Percentiles rank a stretch among this genome's conserved stretches.
Evolutionary conservation across 2,797 vertebrate genomes (phyloP).

Genomic region (Lithobates pipiens): DNA sequence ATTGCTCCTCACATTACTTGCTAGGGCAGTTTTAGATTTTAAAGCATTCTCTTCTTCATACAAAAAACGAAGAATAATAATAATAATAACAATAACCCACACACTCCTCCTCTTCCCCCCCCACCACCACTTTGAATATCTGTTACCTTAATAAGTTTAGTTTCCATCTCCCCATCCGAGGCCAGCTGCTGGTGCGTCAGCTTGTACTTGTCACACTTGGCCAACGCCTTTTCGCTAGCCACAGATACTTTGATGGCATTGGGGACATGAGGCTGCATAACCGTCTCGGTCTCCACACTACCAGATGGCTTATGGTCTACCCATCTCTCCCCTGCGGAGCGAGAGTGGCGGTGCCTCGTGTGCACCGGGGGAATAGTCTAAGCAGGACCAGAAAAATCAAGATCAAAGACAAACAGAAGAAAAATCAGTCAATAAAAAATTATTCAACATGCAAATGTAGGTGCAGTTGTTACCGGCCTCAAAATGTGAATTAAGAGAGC

Average conservation of each 20-base stretch:
- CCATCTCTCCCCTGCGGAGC: slow-evolving; percentile 93
- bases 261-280: slow-evolving; percentile 90
- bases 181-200: slow-evolving; percentile 96
- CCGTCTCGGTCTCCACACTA: slow-evolving; percentile 87
- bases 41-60: neutral
- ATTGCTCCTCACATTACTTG: neutral
- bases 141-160: slow-evolving; percentile 93
- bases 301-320: slow-evolving; percentile 91
- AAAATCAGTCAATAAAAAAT: slow-evolving; percentile 65
- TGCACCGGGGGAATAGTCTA: slow-evolving; percentile 82
- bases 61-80: too few relatives aligned
- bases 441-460: slow-evolving; percentile 36
- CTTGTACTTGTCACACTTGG: slow-evolving; percentile 94
- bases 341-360: slow-evolving; percentile 83
- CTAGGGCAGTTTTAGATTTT: neutral
- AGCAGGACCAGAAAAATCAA: slow-evolving; percentile 71
- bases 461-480: too few relatives aligned
- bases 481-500: too few relatives aligned
- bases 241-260: slow-evolving; percentile 88
- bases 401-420: slow-evolving; percentile 66
- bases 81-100: too few relatives aligned
- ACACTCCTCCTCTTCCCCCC: neutral
- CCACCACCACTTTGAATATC: neutral
- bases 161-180: slow-evolving; percentile 94
- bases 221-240: slow-evolving; percentile 88